A percentile compares a stretch with the other conserved stretches of the same genome.
Evolutionary conservation across 1,140 invertebrate genomes (phyloP).

Genomic region (Microplitis demolitor): DNA sequence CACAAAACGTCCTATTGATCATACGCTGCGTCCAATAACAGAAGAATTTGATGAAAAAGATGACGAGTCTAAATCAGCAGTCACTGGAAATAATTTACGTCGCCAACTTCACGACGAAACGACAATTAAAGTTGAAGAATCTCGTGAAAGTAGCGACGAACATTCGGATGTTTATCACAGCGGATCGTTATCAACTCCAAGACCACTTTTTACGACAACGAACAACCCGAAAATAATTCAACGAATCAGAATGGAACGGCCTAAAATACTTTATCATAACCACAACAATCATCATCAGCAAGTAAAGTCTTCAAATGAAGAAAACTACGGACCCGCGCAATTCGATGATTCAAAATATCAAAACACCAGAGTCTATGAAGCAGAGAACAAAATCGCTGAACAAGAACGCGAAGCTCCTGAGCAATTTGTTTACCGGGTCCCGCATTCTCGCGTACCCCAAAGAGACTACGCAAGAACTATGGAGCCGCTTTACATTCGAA

Average conservation of each 20-base stretch:
- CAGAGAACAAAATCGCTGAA: slow-evolving; percentile 29
- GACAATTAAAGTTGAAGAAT: slow-evolving; percentile 44
- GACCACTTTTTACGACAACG: slow-evolving; percentile 71
- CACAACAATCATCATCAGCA: slow-evolving; percentile 47
- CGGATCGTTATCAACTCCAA: slow-evolving; percentile 66
- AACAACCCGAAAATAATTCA: slow-evolving; percentile 55
- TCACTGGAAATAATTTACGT: slow-evolving; percentile 60
- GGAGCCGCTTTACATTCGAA: slow-evolving; percentile 50
- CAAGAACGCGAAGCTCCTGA: slow-evolving; percentile 48
- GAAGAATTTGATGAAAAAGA: slow-evolving; percentile 53
- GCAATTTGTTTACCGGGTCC: slow-evolving; percentile 42
- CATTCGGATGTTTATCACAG: slow-evolving; percentile 70
- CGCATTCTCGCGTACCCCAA: slow-evolving; percentile 31
- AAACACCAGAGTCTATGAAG: slow-evolving; percentile 39
- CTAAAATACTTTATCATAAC: slow-evolving; percentile 43
- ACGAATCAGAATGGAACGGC: slow-evolving; percentile 48
- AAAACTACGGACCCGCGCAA: slow-evolving; percentile 59
- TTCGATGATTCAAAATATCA: slow-evolving; percentile 50
- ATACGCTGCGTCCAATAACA: slow-evolving; percentile 48
- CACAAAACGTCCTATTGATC: slow-evolving; percentile 56
- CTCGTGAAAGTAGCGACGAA: slow-evolving; percentile 60
- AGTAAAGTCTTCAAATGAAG: slow-evolving; percentile 39
- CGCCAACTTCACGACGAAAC: slow-evolving; percentile 64
- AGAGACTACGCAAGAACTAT: slow-evolving; percentile 47
- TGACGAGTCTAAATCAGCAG: slow-evolving; percentile 48